Evolutionary conservation across 2,113 vertebrate genomes (phyloP).

Genomic region (Bubo scandiacus): DNA sequence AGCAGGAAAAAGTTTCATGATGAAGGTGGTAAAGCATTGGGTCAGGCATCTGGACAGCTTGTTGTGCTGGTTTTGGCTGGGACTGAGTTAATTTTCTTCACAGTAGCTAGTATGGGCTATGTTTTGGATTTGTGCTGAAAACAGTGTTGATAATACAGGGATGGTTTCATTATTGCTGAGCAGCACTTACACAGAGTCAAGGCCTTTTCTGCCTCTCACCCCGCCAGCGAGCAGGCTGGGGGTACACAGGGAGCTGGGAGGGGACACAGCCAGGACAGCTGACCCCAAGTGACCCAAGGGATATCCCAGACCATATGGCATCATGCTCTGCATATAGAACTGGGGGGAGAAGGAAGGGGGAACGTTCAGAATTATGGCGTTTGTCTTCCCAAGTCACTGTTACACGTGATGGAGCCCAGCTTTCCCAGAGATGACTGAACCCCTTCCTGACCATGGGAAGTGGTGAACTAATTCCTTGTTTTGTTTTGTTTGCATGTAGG

Average conservation of each 20-base stretch:
- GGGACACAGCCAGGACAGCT: not conserved
- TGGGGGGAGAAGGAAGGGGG: not conserved
- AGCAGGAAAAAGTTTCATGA: not conserved
- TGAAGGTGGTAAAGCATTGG: not conserved
- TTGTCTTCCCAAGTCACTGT: not conserved
- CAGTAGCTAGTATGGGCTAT: not conserved
- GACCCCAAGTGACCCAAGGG: not conserved
- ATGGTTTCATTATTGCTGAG: not conserved
- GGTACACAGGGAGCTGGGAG: not conserved
- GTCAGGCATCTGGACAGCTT: not conserved
- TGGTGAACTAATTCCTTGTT: not conserved
- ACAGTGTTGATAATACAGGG: not conserved
- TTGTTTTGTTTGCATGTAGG: not conserved
- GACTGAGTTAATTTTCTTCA: not conserved
- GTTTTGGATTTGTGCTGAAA: not conserved
- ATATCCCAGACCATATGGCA: not conserved
- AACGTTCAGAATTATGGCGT: not conserved
- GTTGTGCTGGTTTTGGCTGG: not conserved
- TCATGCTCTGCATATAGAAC: not conserved
- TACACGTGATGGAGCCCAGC: too few species aligned
- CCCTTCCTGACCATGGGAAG: not conserved
- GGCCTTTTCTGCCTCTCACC: not conserved
- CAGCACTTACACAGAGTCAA: not conserved
- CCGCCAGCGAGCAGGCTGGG: not conserved
- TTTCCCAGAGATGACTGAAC: not conserved